Percentiles rank a stretch among this genome's conserved stretches.
phyloP scores from a whole-genome alignment of 1,140 invertebrate genomes.

The Phymastichus coffea region DNA sequence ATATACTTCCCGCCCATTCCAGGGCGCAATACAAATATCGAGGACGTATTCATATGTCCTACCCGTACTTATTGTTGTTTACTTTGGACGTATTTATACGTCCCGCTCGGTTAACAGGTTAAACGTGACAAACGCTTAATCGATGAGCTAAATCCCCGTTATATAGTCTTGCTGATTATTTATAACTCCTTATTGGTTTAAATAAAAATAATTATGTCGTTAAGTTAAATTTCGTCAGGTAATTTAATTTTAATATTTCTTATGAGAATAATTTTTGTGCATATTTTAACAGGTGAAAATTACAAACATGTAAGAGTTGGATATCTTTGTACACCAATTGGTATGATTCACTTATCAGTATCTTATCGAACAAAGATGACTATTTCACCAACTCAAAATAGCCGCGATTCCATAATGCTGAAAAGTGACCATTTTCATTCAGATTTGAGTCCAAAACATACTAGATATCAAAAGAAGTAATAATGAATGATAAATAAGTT shows the following conservation, averaged over 20 bases:
- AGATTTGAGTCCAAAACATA: slow-evolving; percentile 70
- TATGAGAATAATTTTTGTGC: slow-evolving; percentile 17
- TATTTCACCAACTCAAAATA: slow-evolving; percentile 77
- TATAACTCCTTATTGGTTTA: too few relatives aligned
- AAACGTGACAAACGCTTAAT: too few relatives aligned
- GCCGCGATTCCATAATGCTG: slow-evolving; percentile 73
- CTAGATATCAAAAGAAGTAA: slow-evolving; percentile 63
- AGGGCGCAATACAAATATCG: too few relatives aligned
- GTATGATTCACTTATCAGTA: slow-evolving; percentile 75
- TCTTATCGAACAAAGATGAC: slow-evolving; percentile 87
- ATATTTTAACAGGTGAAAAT: slow-evolving; percentile 60
- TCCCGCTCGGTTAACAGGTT: too few relatives aligned
- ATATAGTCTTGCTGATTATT: too few relatives aligned
- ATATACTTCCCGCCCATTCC: too few relatives aligned
- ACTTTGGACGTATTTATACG: too few relatives aligned
- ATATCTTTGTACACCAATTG: slow-evolving; percentile 78
- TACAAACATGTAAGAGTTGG: slow-evolving; percentile 79
- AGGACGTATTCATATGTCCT: too few relatives aligned
- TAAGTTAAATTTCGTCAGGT: too few relatives aligned
- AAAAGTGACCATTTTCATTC: slow-evolving; percentile 89
- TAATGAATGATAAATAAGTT: slow-evolving; percentile 30
- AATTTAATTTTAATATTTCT: not conserved
- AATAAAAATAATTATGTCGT: too few relatives aligned
- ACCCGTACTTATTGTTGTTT: too few relatives aligned
- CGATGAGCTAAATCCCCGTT: too few relatives aligned